Conservation (phyloP, 2,888 invertebrate genomes). For the Leptopterna dolabrata region DNA sequence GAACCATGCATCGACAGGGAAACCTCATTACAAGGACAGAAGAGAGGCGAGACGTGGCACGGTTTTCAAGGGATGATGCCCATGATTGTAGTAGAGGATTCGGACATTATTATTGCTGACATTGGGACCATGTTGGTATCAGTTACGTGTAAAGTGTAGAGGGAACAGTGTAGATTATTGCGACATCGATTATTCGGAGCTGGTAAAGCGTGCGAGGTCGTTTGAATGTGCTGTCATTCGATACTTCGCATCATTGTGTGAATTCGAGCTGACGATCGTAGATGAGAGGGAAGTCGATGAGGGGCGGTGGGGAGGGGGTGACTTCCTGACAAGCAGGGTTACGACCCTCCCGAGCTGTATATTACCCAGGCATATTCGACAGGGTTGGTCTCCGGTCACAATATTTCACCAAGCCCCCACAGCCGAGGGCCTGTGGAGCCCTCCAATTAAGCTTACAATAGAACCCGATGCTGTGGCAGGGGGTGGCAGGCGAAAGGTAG, state of each 20-base stretch:
- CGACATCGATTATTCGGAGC: constrained; percentile 1
- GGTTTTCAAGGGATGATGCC: too few relatives aligned
- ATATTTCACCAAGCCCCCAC: constrained; percentile 50
- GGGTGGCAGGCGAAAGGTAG: neutral
- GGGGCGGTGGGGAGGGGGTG: constrained; percentile 23
- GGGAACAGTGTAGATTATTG: too few relatives aligned
- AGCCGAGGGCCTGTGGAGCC: constrained; percentile 20
- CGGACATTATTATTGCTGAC: too few relatives aligned
- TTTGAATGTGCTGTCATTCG: constrained; percentile 36
- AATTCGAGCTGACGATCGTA: constrained; percentile 39
- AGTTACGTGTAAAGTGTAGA: too few relatives aligned
- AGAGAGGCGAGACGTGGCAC: too few relatives aligned
- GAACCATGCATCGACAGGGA: too few relatives aligned
- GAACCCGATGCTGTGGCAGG: neutral
- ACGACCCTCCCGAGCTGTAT: constrained; percentile 2
- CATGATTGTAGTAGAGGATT: too few relatives aligned
- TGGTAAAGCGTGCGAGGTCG: constrained; percentile 34
- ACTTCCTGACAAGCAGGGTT: constrained; percentile 19
- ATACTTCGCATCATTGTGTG: constrained; percentile 35
- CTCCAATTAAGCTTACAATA: constrained; percentile 54
- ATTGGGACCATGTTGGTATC: too few relatives aligned
- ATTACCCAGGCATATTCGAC: constrained; percentile 52
- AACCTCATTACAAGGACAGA: too few relatives aligned
- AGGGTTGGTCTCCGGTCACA: constrained; percentile 44
- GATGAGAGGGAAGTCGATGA: neutral